Evolutionary conservation across 2,113 vertebrate genomes (phyloP).

Genomic region (Uria lomvia): DNA sequence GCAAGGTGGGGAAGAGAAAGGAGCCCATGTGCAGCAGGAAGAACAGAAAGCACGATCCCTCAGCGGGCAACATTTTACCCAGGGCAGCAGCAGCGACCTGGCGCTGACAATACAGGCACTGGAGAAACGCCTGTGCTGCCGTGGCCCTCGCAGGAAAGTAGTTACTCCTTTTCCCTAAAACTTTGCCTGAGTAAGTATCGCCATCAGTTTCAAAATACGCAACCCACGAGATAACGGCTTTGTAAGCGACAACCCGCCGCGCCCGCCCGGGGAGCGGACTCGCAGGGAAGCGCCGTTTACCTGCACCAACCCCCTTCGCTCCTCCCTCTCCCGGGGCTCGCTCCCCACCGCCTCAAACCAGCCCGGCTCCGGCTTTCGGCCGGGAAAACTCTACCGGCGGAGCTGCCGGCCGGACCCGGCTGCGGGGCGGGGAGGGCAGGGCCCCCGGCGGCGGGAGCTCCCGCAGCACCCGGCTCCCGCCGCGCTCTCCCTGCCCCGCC

Average conservation of each 20-base stretch:
- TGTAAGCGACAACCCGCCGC: not conserved
- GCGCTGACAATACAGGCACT: fast-evolving
- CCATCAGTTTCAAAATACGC: not conserved
- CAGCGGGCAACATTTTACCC: not conserved
- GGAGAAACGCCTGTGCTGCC: not conserved
- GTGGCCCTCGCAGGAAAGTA: not conserved
- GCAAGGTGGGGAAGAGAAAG: not conserved
- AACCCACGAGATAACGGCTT: fast-evolving
- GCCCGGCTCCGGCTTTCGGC: not conserved
- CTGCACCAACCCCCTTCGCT: not conserved
- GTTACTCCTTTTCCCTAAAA: not conserved
- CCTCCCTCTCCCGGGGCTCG: not conserved
- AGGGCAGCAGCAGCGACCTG: not conserved
- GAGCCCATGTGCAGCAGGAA: not conserved
- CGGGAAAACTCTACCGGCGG: not conserved
- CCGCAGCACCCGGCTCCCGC: not conserved
- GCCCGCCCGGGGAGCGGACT: not conserved
- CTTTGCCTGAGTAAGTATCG: not conserved
- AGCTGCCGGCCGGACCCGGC: not conserved
- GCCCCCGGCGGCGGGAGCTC: not conserved
- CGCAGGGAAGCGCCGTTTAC: not conserved
- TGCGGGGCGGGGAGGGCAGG: not conserved
- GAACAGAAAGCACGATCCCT: not conserved
- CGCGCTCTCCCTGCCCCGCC: not conserved
- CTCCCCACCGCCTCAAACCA: not conserved